Evolutionary conservation across 2,797 vertebrate genomes (phyloP).

Genomic region (Phataginus tricuspis): DNA sequence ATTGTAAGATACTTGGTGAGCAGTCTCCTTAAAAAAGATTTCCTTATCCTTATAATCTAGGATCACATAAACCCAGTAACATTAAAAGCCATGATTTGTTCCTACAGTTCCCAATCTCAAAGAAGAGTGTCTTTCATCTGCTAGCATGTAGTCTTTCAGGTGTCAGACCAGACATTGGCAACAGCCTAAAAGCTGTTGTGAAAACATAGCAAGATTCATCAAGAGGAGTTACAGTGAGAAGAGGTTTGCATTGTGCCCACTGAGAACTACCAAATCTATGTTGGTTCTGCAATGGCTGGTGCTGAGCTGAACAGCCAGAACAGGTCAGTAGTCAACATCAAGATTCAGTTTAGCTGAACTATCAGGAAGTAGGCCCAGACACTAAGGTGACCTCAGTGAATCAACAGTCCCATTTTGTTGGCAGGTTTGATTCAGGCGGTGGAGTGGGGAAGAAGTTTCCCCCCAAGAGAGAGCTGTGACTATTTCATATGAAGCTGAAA

Average conservation of each 20-base stretch:
- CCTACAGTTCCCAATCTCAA: not conserved
- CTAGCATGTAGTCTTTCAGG: not conserved
- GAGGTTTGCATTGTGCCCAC: not conserved
- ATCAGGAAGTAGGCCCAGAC: not conserved
- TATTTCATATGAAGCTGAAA: not conserved
- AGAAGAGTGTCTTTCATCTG: not conserved
- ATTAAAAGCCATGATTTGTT: not conserved
- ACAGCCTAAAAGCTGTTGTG: not conserved
- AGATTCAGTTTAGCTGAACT: not conserved
- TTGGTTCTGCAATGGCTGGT: not conserved
- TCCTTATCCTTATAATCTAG: not conserved
- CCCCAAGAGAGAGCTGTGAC: not conserved
- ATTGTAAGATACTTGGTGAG: not conserved
- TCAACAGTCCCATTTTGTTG: fast-evolving
- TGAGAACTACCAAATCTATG: not conserved
- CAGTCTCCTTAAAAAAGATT: not conserved
- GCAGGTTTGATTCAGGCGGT: not conserved
- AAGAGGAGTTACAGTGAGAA: not conserved
- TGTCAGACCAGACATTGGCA: not conserved
- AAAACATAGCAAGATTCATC: not conserved
- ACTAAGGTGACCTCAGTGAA: not conserved
- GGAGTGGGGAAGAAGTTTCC: not conserved
- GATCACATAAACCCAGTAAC: not conserved
- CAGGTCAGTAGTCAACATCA: not conserved
- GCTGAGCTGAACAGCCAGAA: not conserved